These are phyloP conservation scores for Scaptomyza pallida DNA, from an alignment of 1,140 invertebrate species.

Conservation along the genomic window DNA sequence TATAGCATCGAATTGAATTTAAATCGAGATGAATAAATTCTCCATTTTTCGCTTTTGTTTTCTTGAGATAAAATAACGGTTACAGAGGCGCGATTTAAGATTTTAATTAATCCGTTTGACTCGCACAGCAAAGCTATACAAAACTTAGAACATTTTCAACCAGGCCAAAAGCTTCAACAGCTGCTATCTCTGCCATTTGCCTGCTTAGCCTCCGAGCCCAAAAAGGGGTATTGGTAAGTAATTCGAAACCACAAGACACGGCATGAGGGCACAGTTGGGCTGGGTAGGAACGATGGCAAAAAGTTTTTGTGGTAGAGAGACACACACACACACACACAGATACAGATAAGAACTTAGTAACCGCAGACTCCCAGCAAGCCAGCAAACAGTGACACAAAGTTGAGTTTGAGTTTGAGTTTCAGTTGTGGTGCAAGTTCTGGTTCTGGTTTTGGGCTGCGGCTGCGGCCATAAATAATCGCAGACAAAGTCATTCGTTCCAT, in stretches of 20 bases:
- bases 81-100: slow-evolving; percentile 61
- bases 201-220: slow-evolving; percentile 8
- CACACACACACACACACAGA: slow-evolving; percentile 12
- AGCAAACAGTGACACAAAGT: slow-evolving; percentile 61
- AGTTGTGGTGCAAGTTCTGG: slow-evolving; percentile 68
- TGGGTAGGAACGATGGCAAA: slow-evolving; percentile 41
- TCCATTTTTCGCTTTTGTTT: background rate
- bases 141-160: slow-evolving; percentile 49
- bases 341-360: slow-evolving; percentile 5
- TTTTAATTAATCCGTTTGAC: slow-evolving; percentile 72
- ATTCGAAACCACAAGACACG: slow-evolving; percentile 64
- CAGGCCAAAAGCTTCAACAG: too few species aligned
- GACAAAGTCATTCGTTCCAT: slow-evolving; percentile 83
- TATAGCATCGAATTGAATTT: slow-evolving; percentile 77
- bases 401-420: slow-evolving; percentile 60
- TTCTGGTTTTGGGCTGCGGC: too few species aligned
- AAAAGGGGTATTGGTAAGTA: slow-evolving; percentile 56
- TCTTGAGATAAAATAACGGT: slow-evolving; percentile 43
- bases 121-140: slow-evolving; percentile 54
- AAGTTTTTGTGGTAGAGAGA: slow-evolving; percentile 52
- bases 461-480: slow-evolving; percentile 78
- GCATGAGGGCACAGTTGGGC: slow-evolving; percentile 28
- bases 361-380: slow-evolving; percentile 14
- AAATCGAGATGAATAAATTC: slow-evolving; percentile 60
- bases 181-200: slow-evolving; percentile 9